Base-by-base conservation (phyloP, 2,888 invertebrate species). In the Galerucella nymphaeae region DNA sequence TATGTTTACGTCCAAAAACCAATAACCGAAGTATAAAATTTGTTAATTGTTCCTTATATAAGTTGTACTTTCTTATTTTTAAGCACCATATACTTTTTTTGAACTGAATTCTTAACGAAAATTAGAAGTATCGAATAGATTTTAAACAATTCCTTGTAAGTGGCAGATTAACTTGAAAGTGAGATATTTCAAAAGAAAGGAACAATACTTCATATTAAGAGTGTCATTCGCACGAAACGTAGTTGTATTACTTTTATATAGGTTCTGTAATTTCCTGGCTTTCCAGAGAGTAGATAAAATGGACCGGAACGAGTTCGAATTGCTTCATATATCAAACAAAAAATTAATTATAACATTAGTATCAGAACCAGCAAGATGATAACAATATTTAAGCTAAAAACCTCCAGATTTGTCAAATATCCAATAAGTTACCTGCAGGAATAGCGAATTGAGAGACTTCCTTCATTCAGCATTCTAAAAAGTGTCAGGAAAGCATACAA, bases 221-320 rank as follows among this genome's bases (percentile, higher is more conserved):
- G 75, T 80, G 80, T 79, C 79, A 77, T 77, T 79, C 76, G 77
- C 79, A 79, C 76, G 68, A 78, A 75, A 72, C 77, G 75, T 55
- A 77, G 74, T 77, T 78, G 78, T 79, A 79, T 79, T 78, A 79
- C 77, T 79, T 77, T 75, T 79, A 78, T 80, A 79, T 74, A 74
- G 75, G 73, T 73, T 71, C 71, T 71, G 74, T 75, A 77, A 79
- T 79, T 78, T 77, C 73, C 74, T 66, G 72, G 73, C 73, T 76
- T 73, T 71, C 71, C 67, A 72, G 70, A 66, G 75, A 80, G 74
- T 78, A 77, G 75, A 80, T 79, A 77, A 72, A 79, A 73, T 16
- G 61, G 61, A 3, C 61, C 61, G 61, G 61, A 62, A 53, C 16
- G 10, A 18, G 11, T 18, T 53, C 53, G 53, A 53, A 53, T 18